Base-by-base conservation (phyloP, 2,797 vertebrate genomes). In the Smutsia gigantea region DNA sequence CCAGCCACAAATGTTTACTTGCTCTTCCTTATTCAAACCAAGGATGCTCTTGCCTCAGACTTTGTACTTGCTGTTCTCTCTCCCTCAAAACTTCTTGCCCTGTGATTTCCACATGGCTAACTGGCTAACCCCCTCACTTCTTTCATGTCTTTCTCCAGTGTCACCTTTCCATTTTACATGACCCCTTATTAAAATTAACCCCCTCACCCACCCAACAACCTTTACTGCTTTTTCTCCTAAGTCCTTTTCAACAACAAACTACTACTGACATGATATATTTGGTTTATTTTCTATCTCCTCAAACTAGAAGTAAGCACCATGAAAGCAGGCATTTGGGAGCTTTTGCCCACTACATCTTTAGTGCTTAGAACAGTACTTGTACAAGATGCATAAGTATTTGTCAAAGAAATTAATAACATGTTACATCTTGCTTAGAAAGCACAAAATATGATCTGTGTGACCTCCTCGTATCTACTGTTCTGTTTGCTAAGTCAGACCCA, bases 401-500 rank as follows among this genome's bases (percentile, higher is more conserved):
- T 77, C 94, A 92, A 87, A 81, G 37, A 94, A 83, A 55, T 71
- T 85, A 90, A 46, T 59, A 93, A n/a, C 21, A 66, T 55, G 11
- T 74, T 82, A 59, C 12, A 77, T 18, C 27, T 77, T 71, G 11
- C 11, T 72, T 72, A 31, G 75, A 83, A 78, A 97, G 18, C 27
- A 61, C n/a, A 90, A 91, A 72, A 49, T 2, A 66, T 66, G 23
- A 90, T 21, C 42, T 39, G 0, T 42, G 14, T 79, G 75, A 86
- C 75, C 37, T 61, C 37, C 23, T 90, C 15, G 12, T 77, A 69
- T 51, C 31, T 64, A 82, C 25, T 90, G 3, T 66, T 55, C n/a
- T 81, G 17, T 87, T 89, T 83, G 61, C 57, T 90, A 84, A 57
- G 11, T 18, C 75, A 97, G 34, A 66, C 55, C 11, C 6, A 71